A percentile compares a stretch with the other conserved stretches of the same genome.
Evolutionary conservation across 2,888 invertebrate genomes (phyloP).

Genomic region (Enchytraeus crypticus): DNA sequence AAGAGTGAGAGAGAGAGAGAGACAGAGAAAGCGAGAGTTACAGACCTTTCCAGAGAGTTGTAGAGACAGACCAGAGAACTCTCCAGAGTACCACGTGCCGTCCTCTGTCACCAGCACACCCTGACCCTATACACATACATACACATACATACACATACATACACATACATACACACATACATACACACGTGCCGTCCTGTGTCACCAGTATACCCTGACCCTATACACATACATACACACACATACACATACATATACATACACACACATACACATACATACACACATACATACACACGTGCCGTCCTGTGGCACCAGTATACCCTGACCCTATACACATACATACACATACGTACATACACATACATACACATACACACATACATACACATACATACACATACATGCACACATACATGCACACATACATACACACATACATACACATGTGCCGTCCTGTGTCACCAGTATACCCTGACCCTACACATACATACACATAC

Average conservation of each 20-base stretch:
- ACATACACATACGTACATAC: neutral
- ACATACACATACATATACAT: too few relatives aligned
- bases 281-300: too few relatives aligned
- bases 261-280: too few relatives aligned
- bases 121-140: conserved; percentile 58
- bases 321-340: conserved; percentile 64
- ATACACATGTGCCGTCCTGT: conserved; percentile 76
- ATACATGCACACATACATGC: too few relatives aligned
- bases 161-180: too few relatives aligned
- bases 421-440: too few relatives aligned
- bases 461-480: conserved; percentile 81
- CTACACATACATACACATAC: conserved; percentile 49
- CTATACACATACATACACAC: too few relatives aligned
- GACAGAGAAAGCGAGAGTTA: too few relatives aligned
- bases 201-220: conserved; percentile 78
- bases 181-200: conserved; percentile 78
- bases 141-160: too few relatives aligned
- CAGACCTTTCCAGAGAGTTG: conserved; percentile 67
- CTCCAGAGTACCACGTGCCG: conserved; percentile 79
- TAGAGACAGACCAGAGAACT: conserved; percentile 66
- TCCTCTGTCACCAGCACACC: conserved; percentile 82
- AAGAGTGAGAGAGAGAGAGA: too few relatives aligned
- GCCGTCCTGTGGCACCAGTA: conserved; percentile 79
- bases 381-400: too few relatives aligned
- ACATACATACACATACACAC: too few relatives aligned